These are phyloP conservation scores for Sebastes hubbsi DNA, from an alignment of 2,797 vertebrate species.

Conservation along the genomic window DNA sequence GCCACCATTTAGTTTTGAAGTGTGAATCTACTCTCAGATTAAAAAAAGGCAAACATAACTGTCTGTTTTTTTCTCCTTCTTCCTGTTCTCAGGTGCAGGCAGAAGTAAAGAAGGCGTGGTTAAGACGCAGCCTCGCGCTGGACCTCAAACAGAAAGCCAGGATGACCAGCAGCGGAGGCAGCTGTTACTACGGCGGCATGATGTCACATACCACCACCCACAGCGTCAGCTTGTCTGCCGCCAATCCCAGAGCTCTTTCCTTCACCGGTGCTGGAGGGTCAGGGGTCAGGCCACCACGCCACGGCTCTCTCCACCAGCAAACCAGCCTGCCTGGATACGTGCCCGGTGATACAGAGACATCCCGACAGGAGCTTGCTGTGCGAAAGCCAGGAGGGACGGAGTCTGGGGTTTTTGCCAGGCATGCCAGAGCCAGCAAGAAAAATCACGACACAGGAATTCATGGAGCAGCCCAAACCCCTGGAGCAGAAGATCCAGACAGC, in stretches of 20 bases:
- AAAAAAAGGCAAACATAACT: not conserved
- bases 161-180: conserved; percentile 85
- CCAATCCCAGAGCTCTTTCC: conserved; percentile 69
- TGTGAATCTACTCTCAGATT: not conserved
- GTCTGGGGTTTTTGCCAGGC: conserved; percentile 28
- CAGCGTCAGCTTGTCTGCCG: conserved; percentile 80
- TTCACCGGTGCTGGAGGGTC: conserved; percentile 33
- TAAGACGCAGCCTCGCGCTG: conserved; percentile 79
- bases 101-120: conserved; percentile 87
- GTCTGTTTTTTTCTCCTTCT: not conserved
- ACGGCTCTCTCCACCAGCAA: conserved; percentile 46
- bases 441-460: conserved; percentile 20
- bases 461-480: not conserved
- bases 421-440: conserved; percentile 21
- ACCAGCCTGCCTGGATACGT: conserved; percentile 61
- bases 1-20: not conserved
- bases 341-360: conserved; percentile 44
- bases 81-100: conserved; percentile 81
- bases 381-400: conserved; percentile 21
- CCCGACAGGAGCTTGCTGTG: conserved; percentile 35
- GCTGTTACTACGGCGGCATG: conserved; percentile 86
- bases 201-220: conserved; percentile 85
- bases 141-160: conserved; percentile 86
- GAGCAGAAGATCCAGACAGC: conserved; percentile 48
- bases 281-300: conserved; percentile 47